A percentile compares a stretch with the other conserved stretches of the same genome.
These are phyloP conservation scores for Tricholaema leucomelas DNA, from an alignment of 2,113 vertebrate genomes.

Conservation along the genomic window DNA sequence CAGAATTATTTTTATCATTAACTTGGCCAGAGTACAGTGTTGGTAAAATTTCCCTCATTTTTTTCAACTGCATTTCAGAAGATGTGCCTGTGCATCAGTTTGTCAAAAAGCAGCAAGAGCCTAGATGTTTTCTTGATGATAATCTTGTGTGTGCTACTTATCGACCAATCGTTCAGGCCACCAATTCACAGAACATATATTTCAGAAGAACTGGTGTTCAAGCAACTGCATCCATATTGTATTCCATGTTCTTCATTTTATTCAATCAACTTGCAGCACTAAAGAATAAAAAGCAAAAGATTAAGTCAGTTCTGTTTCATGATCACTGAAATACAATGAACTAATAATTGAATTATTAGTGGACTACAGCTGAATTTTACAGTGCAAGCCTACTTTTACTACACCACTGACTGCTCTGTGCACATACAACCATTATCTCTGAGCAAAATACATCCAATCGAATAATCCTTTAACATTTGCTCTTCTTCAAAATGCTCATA, in stretches of 20 bases:
- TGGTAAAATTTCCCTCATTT: slow-evolving; percentile 77
- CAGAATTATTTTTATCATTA: slow-evolving; percentile 40
- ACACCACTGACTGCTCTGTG: not conserved
- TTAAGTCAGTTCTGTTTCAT: slow-evolving; percentile 26
- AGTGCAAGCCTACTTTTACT: not conserved
- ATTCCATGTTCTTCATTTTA: slow-evolving; percentile 4
- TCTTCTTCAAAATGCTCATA: not conserved
- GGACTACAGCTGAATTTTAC: not conserved
- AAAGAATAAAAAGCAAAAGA: slow-evolving; percentile 43
- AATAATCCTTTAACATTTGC: not conserved
- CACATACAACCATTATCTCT: not conserved
- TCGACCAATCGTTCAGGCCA: not conserved
- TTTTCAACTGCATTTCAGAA: slow-evolving; percentile 75
- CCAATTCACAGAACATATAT: not conserved
- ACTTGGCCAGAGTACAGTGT: slow-evolving; percentile 50
- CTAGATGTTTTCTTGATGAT: not conserved
- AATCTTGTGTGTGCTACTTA: not conserved
- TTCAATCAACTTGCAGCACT: slow-evolving; percentile 29
- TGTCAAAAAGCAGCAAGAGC: not conserved
- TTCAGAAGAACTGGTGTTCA: not conserved
- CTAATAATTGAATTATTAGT: not conserved
- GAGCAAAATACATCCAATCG: not conserved
- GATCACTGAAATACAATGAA: not conserved
- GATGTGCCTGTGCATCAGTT: not conserved
- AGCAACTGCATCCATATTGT: not conserved